Conservation (phyloP, 2,888 invertebrate genomes). For the Cheilosia scutellata region DNA sequence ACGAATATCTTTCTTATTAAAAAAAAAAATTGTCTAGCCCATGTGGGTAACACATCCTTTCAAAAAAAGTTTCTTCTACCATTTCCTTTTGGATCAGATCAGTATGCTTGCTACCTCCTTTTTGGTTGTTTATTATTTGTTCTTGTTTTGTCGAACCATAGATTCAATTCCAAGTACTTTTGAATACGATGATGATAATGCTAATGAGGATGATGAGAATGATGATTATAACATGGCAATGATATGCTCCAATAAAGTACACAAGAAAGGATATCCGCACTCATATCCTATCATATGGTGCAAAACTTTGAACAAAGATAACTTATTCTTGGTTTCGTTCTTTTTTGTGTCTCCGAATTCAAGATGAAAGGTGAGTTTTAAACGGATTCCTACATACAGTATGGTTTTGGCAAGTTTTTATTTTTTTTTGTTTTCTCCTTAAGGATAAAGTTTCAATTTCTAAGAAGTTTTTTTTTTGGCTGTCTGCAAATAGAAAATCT, state of each 20-base stretch:
- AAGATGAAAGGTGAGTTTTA: constrained; percentile 58
- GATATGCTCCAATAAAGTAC: constrained; percentile 28
- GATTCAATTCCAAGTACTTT: constrained; percentile 13
- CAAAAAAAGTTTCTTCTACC: too few species aligned
- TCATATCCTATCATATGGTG: constrained; percentile 27
- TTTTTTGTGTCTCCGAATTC: constrained; percentile 11
- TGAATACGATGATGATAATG: constrained; percentile 26
- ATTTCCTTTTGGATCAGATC: too few species aligned
- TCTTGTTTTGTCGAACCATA: too few species aligned
- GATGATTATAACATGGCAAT: constrained; percentile 44
- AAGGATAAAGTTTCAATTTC: constrained; percentile 16
- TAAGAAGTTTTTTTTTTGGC: background rate
- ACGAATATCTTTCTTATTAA: too few species aligned
- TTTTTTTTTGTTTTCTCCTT: constrained; percentile 4
- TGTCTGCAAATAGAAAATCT: constrained; percentile 65
- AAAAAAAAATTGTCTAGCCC: too few species aligned
- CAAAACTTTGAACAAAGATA: constrained; percentile 36
- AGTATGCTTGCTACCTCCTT: too few species aligned
- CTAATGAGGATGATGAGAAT: constrained; percentile 53
- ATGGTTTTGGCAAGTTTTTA: constrained; percentile 47
- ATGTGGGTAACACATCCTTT: too few species aligned
- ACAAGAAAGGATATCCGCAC: constrained; percentile 22
- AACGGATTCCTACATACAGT: constrained; percentile 47
- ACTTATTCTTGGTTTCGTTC: background rate
- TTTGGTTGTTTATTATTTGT: too few species aligned